Evolutionary conservation across 2,113 vertebrate genomes (phyloP), one percentile per base, ranked within the genome.

Genomic region (Perca fluviatilis): DNA sequence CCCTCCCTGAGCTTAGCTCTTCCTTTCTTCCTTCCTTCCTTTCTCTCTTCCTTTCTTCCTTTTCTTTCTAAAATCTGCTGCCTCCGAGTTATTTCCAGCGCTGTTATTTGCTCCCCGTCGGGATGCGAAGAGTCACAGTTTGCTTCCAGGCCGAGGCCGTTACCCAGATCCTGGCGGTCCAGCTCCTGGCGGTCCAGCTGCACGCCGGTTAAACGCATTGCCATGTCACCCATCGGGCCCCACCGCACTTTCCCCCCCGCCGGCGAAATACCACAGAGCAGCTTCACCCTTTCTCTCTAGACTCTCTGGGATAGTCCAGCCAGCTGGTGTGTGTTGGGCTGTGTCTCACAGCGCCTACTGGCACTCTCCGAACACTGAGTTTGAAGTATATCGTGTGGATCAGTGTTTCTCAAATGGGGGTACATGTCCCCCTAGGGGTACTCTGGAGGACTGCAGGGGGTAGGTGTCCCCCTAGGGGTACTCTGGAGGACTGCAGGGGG

Each of bases 211-310:
- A 14, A 72, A 63, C 33, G 1, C n/a, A n/a, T n/a, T 57, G 70
- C 63, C 68, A 23, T 79, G 83, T 92, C 74, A 93, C 33, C 87
- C 78, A 90, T 77, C 25, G 25, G 30, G 85, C 90, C 87, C 75
- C 75, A 88, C 91, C 94, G 80, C 87, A 76, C 84, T 93, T 80
- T 91, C 86, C 77, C 81, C 67, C 80, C 78, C 56, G 65, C 51
- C 58, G 85, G 92, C 88, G 91, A 95, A 95, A 94, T 95, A 92
- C 79, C 90, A 87, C 93, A 92, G 90, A 89, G 81, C 27, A 27
- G 76, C 93, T 90, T 86, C 57, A 89, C 83, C 87, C 90, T 90
- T 85, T 11, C 49, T 25, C 25, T 6, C 33, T 33, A 33, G 18
- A 72, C 54, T 50, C 58, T 79, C 80, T 86, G 91, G 94, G 93